These are phyloP conservation scores for Netelia virgata DNA, from an alignment of 2,888 invertebrate species.

Conservation along the genomic window DNA sequence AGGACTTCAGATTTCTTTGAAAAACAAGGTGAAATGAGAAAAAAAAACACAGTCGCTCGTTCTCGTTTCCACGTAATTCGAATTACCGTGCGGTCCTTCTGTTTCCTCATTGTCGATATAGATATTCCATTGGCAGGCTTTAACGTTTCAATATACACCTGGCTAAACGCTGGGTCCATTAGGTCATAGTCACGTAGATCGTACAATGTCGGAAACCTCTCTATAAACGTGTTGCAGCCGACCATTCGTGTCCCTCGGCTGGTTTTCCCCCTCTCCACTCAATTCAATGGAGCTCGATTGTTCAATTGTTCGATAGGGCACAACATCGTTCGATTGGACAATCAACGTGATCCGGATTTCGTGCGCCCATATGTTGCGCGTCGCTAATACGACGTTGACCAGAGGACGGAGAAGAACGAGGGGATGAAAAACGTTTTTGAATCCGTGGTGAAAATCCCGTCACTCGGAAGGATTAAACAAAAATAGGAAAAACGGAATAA, in stretches of 20 bases:
- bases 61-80: not conserved
- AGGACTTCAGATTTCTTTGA: no score
- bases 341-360: slow-evolving; percentile 69
- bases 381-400: slow-evolving; percentile 12
- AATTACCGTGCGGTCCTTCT: not conserved
- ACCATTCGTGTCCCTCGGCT: slow-evolving; percentile 25
- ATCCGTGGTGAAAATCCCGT: slow-evolving; percentile 9
- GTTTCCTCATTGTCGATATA: slow-evolving; percentile 13
- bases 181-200: slow-evolving; percentile 44
- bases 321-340: slow-evolving; percentile 65
- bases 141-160: slow-evolving; percentile 48
- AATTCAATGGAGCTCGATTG: slow-evolving; percentile 63
- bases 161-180: slow-evolving; percentile 33
- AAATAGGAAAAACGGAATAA: slow-evolving; percentile 1
- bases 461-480: not conserved
- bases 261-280: slow-evolving; percentile 27
- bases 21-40: no score
- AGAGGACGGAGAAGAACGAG: not conserved
- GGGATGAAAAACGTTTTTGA: slow-evolving; percentile 24
- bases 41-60: no score
- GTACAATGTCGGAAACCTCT: slow-evolving; percentile 43
- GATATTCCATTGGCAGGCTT: slow-evolving; percentile 23
- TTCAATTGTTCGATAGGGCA: slow-evolving; percentile 64
- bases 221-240: slow-evolving; percentile 60
- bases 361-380: slow-evolving; percentile 54